A percentile compares a stretch with the other conserved stretches of the same genome.
Conservation (phyloP, 2,888 invertebrate species). For the Sesia bembeciformis region DNA sequence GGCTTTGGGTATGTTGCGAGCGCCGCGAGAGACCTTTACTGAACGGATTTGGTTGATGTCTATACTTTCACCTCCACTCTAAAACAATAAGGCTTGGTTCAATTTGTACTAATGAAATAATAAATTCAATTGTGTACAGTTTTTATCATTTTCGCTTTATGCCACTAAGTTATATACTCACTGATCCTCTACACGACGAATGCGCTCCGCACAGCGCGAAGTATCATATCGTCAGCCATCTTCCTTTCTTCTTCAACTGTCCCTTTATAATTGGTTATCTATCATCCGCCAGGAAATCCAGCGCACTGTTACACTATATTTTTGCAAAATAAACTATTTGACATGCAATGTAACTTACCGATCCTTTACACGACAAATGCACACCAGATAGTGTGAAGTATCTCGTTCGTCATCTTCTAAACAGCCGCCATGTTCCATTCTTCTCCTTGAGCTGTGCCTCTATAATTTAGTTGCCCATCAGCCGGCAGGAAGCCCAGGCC, state of each 20-base stretch:
- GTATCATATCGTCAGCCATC: constrained; percentile 95
- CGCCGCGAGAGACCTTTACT: constrained; percentile 93
- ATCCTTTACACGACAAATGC: constrained; percentile 89
- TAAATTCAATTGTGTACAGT: no score
- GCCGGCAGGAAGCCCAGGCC: constrained; percentile 87
- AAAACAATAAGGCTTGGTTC: constrained; percentile 14
- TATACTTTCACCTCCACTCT: constrained; percentile 90
- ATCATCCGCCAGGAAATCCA: constrained; percentile 85
- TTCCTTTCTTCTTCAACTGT: constrained; percentile 91
- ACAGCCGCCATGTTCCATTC: constrained; percentile 92
- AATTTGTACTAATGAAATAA: no score
- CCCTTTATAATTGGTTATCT: constrained; percentile 93
- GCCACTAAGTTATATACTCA: no score
- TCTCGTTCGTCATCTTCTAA: constrained; percentile 92
- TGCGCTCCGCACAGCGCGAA: constrained; percentile 95
- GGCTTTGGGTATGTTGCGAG: constrained; percentile 94
- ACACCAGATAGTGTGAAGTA: constrained; percentile 96
- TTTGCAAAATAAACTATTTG: not conserved
- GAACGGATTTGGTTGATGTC: constrained; percentile 95
- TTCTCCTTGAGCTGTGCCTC: constrained; percentile 94
- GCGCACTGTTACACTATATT: constrained; percentile 52
- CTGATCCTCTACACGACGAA: constrained; percentile 88
- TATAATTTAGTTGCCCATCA: constrained; percentile 88
- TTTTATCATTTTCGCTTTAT: no score
- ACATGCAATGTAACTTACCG: constrained; percentile 69